A percentile compares a stretch with the other conserved stretches of the same genome.
Conservation (phyloP, 2,113 vertebrate genomes). For the Thamnophis sirtalis region DNA sequence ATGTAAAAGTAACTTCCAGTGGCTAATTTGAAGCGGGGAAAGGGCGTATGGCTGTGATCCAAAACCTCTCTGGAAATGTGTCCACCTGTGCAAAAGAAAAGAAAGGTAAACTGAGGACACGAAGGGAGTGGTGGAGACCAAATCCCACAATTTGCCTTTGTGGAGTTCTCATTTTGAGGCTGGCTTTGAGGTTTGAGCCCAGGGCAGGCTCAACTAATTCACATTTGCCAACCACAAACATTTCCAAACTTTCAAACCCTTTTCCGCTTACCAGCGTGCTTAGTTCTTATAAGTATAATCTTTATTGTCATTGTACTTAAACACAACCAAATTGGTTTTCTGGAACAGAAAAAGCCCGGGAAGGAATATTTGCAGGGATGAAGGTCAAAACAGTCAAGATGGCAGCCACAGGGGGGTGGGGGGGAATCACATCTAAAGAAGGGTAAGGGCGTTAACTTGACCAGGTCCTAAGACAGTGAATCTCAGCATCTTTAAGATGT, state of each 20-base stretch:
- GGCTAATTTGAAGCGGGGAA: background rate
- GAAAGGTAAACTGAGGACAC: background rate
- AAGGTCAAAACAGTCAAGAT: background rate
- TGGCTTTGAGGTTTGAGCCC: background rate
- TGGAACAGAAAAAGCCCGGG: background rate
- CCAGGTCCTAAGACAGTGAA: background rate
- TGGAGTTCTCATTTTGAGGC: background rate
- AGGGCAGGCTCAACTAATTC: background rate
- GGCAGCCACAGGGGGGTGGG: too few species aligned
- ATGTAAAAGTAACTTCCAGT: background rate
- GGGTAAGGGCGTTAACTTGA: too few species aligned
- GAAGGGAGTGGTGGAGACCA: background rate
- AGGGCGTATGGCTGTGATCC: background rate
- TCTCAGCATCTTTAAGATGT: background rate
- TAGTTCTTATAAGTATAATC: too few species aligned
- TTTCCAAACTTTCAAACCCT: background rate
- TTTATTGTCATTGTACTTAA: too few species aligned
- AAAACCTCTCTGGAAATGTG: background rate
- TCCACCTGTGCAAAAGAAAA: background rate
- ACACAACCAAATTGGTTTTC: too few species aligned
- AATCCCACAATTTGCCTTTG: background rate
- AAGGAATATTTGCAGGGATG: background rate
- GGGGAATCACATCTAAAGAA: background rate
- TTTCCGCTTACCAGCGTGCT: background rate
- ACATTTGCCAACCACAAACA: background rate